These are phyloP conservation scores for Schizopygopsis malacanthus DNA, from an alignment of 2,797 vertebrate species.

Conservation along the genomic window DNA sequence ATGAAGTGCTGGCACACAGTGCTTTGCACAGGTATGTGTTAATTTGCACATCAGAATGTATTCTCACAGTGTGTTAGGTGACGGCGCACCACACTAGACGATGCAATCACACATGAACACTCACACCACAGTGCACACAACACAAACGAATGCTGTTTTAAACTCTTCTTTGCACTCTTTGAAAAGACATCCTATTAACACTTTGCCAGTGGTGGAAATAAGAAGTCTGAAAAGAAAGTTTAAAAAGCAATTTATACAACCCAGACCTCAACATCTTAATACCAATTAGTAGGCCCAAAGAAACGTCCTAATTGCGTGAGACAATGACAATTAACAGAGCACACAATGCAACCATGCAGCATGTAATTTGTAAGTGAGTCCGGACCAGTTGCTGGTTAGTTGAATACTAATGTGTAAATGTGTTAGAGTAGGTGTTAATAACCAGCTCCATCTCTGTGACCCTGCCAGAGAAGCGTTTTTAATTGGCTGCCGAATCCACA, in stretches of 20 bases:
- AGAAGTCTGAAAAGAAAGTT: conserved; percentile 35
- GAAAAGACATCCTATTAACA: not conserved
- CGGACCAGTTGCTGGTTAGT: conserved; percentile 43
- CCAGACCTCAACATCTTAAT: conserved; percentile 2
- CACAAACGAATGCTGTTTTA: conserved; percentile 13
- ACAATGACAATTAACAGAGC: conserved; percentile 55
- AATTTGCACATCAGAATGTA: conserved; percentile 26
- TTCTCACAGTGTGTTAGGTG: conserved; percentile 32
- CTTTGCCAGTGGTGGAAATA: not conserved
- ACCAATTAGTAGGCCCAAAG: conserved; percentile 36
- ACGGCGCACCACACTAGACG: not conserved
- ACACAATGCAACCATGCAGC: conserved; percentile 58
- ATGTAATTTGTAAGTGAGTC: conserved; percentile 57
- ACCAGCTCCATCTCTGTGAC: conserved; percentile 33
- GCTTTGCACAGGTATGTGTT: conserved; percentile 11
- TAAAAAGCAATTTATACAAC: not conserved
- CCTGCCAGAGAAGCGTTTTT: conserved; percentile 37
- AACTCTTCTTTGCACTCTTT: not conserved
- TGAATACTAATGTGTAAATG: conserved; percentile 50
- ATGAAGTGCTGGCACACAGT: not conserved
- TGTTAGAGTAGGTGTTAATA: conserved; percentile 41
- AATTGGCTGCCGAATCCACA: conserved; percentile 51
- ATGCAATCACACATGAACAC: not conserved
- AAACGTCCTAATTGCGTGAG: conserved; percentile 38
- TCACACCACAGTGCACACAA: not conserved